Percentiles rank a stretch among this genome's conserved stretches.
phyloP scores from a whole-genome alignment of 2,113 vertebrate species.

The Clarias batrachus region DNA sequence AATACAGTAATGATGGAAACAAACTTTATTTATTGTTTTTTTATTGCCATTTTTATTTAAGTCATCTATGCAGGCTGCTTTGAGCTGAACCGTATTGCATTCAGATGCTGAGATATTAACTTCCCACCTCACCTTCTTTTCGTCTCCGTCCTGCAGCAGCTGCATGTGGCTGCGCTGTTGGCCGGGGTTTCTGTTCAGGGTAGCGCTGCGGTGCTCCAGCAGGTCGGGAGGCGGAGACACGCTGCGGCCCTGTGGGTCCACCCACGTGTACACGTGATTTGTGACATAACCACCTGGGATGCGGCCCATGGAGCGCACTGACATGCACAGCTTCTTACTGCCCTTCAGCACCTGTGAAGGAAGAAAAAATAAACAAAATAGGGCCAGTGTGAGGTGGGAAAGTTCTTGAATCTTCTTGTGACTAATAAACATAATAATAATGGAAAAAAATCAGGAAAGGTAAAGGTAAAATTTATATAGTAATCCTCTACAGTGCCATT shows the following conservation, averaged over 20 bases:
- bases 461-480: too few species aligned
- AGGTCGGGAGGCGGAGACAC: constrained; percentile 85
- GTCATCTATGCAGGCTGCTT: not conserved
- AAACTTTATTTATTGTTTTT: not conserved
- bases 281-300: constrained; percentile 92
- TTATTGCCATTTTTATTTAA: not conserved
- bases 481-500: too few species aligned
- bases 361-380: not conserved
- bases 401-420: not conserved
- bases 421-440: not conserved
- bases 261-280: constrained; percentile 98
- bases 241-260: constrained; percentile 90
- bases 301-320: constrained; percentile 86
- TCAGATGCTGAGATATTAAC: not conserved
- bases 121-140: constrained; percentile 86
- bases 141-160: constrained; percentile 89
- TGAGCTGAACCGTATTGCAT: not conserved
- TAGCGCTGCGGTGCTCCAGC: constrained; percentile 76
- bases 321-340: constrained; percentile 90
- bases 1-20: not conserved
- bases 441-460: not conserved
- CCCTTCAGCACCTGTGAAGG: constrained; percentile 86
- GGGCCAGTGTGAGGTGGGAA: not conserved
- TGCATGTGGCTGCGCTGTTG: constrained; percentile 87
- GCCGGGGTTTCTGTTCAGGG: constrained; percentile 73